Base-by-base conservation (phyloP, 2,113 vertebrate species). In the Malurus alboscapulatus region DNA sequence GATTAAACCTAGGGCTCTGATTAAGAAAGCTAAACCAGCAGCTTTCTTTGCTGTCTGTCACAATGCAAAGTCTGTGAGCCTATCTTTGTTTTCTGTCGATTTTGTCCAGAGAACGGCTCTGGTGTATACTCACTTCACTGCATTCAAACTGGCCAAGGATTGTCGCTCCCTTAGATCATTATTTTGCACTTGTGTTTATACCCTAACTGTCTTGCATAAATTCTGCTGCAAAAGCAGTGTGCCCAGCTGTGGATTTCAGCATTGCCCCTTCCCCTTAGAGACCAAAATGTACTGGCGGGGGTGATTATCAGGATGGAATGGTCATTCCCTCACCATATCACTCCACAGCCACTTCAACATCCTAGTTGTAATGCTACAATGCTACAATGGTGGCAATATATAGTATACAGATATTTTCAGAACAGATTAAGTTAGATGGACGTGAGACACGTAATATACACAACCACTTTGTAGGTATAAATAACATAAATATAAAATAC, bases 401-500 rank as follows among this genome's bases (percentile, higher is more conserved):
- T 14, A 45, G 7, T 75, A 44, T 34, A 57, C 0, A 38, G 19
- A 26, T 58, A 5, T 67, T 85, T 17, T 74, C 51, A 74, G 34
- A 86, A 44, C 16, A 44, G n/a, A 47, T 32, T 66, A 75, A 45
- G 24, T 58, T 55, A 88, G 48, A 63, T 24, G 19, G 73, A 44
- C 3, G 22, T 8, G 40, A 58, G 7, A 38, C 1, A 2, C 26
- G 2, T 58, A 38, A 30, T 10, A 15, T 21, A 62, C 2, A 51
- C 25, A 50, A 74, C 3, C 7, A 21, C 7, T 51, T 18, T 47
- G 42, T 50, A 51, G 36, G 34, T 51, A 19, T 9, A 58, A 88
- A 45, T 18, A 44, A 58, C 16, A 67, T 27, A 55, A 19, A 55
- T 32, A 53, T 13, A 9, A 36, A 47, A 78, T 72, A 29, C 3